These are phyloP conservation scores for Anser cygnoides DNA, from an alignment of 2,113 vertebrate genomes.

Conservation along the genomic window DNA sequence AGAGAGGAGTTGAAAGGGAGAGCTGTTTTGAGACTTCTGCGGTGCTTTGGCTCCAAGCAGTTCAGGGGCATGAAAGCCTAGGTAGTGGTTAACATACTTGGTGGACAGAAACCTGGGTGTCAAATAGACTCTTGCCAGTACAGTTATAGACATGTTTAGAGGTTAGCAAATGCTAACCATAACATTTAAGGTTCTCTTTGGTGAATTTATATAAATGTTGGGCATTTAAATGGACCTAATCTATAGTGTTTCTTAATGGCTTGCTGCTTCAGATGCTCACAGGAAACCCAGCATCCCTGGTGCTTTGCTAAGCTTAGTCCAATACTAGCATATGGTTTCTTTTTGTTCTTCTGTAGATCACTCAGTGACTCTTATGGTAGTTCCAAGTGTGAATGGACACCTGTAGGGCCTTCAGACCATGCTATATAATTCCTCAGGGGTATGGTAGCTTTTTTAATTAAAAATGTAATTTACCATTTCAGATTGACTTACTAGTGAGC, in stretches of 20 bases:
- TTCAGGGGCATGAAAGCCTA: not conserved
- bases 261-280: not conserved
- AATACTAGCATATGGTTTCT: not conserved
- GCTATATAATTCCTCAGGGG: not conserved
- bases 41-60: not conserved
- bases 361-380: not conserved
- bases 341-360: not conserved
- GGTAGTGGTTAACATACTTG: not conserved
- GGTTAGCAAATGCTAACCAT: not conserved
- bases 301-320: not conserved
- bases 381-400: not conserved
- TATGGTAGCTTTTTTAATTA: not conserved
- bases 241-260: not conserved
- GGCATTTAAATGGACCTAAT: not conserved
- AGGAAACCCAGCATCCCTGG: not conserved
- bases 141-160: not conserved
- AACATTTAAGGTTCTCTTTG: not conserved
- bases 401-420: not conserved
- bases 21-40: not conserved
- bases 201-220: not conserved
- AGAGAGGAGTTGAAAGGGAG: not conserved
- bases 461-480: slow-evolving; percentile 27
- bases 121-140: not conserved
- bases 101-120: not conserved
- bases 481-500: slow-evolving; percentile 93